phyloP scores from a whole-genome alignment of 1,140 invertebrate genomes.

The Diorhabda carinulata region DNA sequence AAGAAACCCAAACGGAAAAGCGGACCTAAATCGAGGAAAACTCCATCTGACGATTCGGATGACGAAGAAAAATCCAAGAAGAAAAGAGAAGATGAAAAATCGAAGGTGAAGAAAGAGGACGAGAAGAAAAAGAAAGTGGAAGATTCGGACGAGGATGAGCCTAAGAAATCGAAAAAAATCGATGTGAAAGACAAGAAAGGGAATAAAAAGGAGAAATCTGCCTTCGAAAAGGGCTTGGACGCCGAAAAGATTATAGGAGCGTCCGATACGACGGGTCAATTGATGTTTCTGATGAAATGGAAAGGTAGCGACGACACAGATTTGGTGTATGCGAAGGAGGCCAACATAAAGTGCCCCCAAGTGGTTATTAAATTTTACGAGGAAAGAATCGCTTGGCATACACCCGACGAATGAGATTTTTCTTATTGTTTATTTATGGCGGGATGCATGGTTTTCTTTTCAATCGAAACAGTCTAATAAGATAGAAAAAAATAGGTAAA shows the following conservation, averaged over 20 bases:
- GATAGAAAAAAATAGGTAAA: too few relatives aligned
- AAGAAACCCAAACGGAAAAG: constrained; percentile 23
- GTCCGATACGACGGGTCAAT: constrained; percentile 88
- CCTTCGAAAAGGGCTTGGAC: constrained; percentile 86
- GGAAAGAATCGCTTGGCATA: constrained; percentile 92
- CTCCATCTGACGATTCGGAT: constrained; percentile 26
- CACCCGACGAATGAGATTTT: constrained; percentile 51
- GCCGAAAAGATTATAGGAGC: constrained; percentile 94
- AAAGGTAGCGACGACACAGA: constrained; percentile 94
- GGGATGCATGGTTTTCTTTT: too few relatives aligned
- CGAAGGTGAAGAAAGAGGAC: constrained; percentile 18
- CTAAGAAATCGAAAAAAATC: constrained; percentile 28
- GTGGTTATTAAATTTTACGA: constrained; percentile 96
- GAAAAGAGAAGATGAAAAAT: constrained; percentile 21
- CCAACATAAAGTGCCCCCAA: constrained; percentile 90
- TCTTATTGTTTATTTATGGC: too few relatives aligned
- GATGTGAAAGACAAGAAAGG: constrained; percentile 26
- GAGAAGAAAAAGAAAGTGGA: constrained; percentile 19
- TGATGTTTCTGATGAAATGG: constrained; percentile 99
- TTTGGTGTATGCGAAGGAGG: constrained; percentile 84
- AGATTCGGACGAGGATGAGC: constrained; percentile 29
- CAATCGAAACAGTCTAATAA: too few relatives aligned
- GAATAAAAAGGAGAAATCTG: constrained; percentile 53
- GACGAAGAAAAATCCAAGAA: constrained; percentile 31
- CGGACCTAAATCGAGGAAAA: constrained; percentile 21